Evolutionary conservation across 2,888 invertebrate genomes (phyloP), one percentile per base, ranked within the genome.

Genomic region (Leptinotarsa tumamoca): DNA sequence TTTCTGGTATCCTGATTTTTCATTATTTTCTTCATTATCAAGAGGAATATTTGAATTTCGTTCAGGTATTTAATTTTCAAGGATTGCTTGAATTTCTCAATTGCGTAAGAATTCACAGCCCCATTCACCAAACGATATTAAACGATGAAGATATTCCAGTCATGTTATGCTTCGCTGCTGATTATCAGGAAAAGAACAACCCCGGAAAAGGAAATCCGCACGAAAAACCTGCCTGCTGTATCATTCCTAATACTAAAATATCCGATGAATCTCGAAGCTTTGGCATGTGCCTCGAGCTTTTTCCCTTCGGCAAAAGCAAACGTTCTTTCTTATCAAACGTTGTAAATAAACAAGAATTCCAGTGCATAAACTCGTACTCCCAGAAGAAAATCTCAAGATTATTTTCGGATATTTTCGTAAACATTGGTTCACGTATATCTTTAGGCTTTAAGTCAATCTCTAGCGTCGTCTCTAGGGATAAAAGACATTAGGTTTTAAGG

Each of bases 351-450:
- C 43, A 21, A 61, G 17, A 27, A 14, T 21, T 23, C 23, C 61
- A 54, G 4, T 61, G 61, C 61, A 61, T 61, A 61, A 4, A 23
- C 61, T 61, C 4, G 3, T 23, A 21, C 10, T 43, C 43, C 43
- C 43, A 43, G 10, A 61, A 61, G 61, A 21, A 61, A 61, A 27
- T 61, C 27, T 23, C 5, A 21, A 61, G 61, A 23, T 23, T 23
- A 15, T 61, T 61, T 27, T 27, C 3, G 61, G 61, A 61, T 61
- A 61, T 61, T 61, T 27, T 61, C 61, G 61, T 61, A 61, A 61
- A 61, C 61, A 61, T 15, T 27, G 61, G 61, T 61, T 61, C 14
- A 61, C 61, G 23, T 61, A 23, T 61, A 27, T 61, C 61, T 61
- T 23, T 61, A 61, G 61, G 15, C 61, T 27, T 15, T 61, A 4